Conservation (phyloP, 2,113 vertebrate genomes). For the Noctilio leporinus region DNA sequence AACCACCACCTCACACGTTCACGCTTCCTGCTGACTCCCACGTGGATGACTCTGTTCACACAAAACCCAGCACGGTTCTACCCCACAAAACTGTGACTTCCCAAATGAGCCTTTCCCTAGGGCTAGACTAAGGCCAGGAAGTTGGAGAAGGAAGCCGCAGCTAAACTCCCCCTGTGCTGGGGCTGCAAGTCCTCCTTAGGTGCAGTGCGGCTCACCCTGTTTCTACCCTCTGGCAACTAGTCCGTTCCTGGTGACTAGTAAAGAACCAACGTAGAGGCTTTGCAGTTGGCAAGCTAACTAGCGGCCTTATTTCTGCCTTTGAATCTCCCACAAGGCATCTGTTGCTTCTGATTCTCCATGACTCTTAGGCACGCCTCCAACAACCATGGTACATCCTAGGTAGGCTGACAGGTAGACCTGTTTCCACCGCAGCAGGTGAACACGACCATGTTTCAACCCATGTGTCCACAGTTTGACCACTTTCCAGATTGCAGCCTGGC, state of each 20-base stretch:
- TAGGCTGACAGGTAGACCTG: slow-evolving; percentile 63
- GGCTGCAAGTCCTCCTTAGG: slow-evolving; percentile 30
- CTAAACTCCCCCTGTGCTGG: neutral
- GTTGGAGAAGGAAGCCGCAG: slow-evolving; percentile 5
- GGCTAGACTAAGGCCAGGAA: slow-evolving; percentile 45
- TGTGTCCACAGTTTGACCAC: slow-evolving; percentile 64
- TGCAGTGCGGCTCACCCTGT: neutral
- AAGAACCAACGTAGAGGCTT: slow-evolving; percentile 65
- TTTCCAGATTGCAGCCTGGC: slow-evolving; percentile 70
- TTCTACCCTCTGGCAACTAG: slow-evolving; percentile 28
- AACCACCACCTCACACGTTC: slow-evolving; percentile 47
- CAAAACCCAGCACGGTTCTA: slow-evolving; percentile 45
- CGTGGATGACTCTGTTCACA: slow-evolving; percentile 34
- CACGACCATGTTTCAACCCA: slow-evolving; percentile 57
- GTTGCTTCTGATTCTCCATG: slow-evolving; percentile 66
- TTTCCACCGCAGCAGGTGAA: slow-evolving; percentile 51
- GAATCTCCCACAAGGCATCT: slow-evolving; percentile 65
- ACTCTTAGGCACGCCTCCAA: slow-evolving; percentile 45
- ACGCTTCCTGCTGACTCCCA: slow-evolving; percentile 3
- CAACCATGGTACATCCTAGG: slow-evolving; percentile 68
- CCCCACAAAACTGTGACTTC: slow-evolving; percentile 66
- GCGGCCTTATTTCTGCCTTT: slow-evolving; percentile 66
- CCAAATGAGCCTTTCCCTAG: slow-evolving; percentile 50
- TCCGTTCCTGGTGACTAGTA: slow-evolving; percentile 35
- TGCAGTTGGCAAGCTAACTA: slow-evolving; percentile 66